Base-by-base conservation (phyloP, 2,113 vertebrate species). In the Plecturocebus donacophilus region DNA sequence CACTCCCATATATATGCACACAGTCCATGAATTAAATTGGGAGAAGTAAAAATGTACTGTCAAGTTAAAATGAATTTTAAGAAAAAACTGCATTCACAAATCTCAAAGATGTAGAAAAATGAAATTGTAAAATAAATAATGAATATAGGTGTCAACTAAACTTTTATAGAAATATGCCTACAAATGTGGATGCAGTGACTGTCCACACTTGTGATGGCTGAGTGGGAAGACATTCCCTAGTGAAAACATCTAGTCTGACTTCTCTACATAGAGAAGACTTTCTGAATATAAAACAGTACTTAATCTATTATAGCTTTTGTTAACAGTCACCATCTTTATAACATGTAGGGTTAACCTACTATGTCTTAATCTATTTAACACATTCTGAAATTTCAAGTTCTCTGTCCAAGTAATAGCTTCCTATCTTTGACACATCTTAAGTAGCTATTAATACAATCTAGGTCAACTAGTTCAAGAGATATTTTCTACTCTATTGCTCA, bases 71-170 rank as follows among this genome's bases (percentile, higher is more conserved):
- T 86, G 16, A 94, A 80, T 94, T 94, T 87, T 90, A 85, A 64
- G 25, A 83, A 85, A 77, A 90, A 92, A 95, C 87, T 97, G 94
- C 81, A 85, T 95, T 98, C 91, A 97, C 91, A 91, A 97, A 98
- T 98, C 93, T 97, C 89, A 96, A 98, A 98, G 71, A 35, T 70
- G 52, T 96, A 98, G 91, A 98, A 98, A 98, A 98, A 97, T 96
- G 89, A 97, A 98, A 97, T 81, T 80, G 92, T 96, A 98, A 98
- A 98, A 99, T 99, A 99, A 99, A 99, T 98, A 98, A 98, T 77
- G 91, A 98, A 71, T 96, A 97, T 75, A 96, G 97, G 90, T 98
- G 97, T 97, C 97, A 96, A 96, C 94, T 97, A 84, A 98, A 97
- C 49, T 96, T 47, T 96, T 86, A 97, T 30, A 95, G 97, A 98